Percentiles rank a stretch among this genome's conserved stretches.
phyloP scores from a whole-genome alignment of 2,888 invertebrate genomes.

The Trichogramma dendrolimi region DNA sequence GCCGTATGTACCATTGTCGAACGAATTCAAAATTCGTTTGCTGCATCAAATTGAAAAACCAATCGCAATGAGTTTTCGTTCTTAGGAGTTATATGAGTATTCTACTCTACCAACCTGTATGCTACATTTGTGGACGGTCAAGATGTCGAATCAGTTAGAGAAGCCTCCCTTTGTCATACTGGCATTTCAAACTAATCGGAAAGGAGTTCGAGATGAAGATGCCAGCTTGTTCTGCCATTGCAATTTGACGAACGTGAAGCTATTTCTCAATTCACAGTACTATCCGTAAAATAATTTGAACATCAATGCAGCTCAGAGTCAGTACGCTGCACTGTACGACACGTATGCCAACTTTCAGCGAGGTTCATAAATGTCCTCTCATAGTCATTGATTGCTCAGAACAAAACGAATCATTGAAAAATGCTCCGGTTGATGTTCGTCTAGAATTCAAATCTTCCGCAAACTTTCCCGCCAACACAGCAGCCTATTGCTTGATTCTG shows the following conservation, averaged over 20 bases:
- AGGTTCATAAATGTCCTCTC: no score
- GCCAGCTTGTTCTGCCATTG: slow-evolving; percentile 34
- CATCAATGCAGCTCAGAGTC: slow-evolving; percentile 13
- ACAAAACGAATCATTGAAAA: slow-evolving; percentile 21
- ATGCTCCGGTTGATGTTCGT: slow-evolving; percentile 18
- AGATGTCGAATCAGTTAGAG: no score
- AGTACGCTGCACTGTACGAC: slow-evolving; percentile 19
- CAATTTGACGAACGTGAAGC: slow-evolving; percentile 41
- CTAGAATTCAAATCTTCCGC: slow-evolving; percentile 17
- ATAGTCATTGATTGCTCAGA: slow-evolving; percentile 11
- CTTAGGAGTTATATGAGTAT: no score
- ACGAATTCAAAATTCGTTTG: no score
- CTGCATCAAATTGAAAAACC: slow-evolving; percentile 37
- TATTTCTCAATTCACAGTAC: slow-evolving; percentile 43
- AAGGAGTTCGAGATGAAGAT: no score
- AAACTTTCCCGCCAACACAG: slow-evolving; percentile 9
- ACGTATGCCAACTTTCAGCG: slow-evolving; percentile 26
- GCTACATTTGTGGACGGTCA: no score
- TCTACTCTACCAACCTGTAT: no score
- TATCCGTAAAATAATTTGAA: slow-evolving; percentile 39
- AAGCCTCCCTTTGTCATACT: no score
- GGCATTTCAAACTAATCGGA: no score
- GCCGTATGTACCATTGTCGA: slow-evolving; percentile 25
- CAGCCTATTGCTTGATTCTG: slow-evolving; percentile 16
- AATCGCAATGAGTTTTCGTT: no score